Evolutionary conservation across 2,797 vertebrate genomes (phyloP).

Genomic region (Neosilurus hyrtlii): DNA sequence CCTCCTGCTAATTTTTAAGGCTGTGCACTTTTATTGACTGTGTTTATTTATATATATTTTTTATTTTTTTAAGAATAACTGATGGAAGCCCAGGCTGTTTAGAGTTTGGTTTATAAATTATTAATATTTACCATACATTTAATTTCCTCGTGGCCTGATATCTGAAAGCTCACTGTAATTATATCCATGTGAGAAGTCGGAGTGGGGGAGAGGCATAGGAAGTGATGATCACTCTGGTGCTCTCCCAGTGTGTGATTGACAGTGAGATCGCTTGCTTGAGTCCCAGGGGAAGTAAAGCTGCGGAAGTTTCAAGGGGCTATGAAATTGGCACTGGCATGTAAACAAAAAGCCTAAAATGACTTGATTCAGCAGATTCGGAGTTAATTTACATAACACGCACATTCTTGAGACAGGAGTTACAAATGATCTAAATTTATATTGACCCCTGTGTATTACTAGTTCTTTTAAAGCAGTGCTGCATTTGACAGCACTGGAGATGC

Average conservation of each 20-base stretch:
- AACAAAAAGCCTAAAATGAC: conserved; percentile 78
- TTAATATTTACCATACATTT: conserved; percentile 57
- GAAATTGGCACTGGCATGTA: conserved; percentile 82
- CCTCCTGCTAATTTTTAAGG: conserved; percentile 48
- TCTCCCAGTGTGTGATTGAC: conserved; percentile 75
- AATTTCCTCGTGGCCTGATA: conserved; percentile 54
- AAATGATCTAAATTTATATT: conserved; percentile 86
- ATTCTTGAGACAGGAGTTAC: conserved; percentile 76
- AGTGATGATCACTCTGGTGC: conserved; percentile 72
- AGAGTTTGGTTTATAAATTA: conserved; percentile 55
- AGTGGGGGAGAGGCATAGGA: conserved; percentile 70
- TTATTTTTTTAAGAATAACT: conserved; percentile 38
- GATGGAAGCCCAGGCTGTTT: conserved; percentile 48
- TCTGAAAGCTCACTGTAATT: conserved; percentile 65
- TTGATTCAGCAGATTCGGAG: conserved; percentile 82
- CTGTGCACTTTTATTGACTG: conserved; percentile 47
- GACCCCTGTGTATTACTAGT: conserved; percentile 81
- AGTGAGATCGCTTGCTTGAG: conserved; percentile 70
- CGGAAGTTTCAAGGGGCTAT: conserved; percentile 78
- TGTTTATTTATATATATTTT: not conserved
- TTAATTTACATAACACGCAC: conserved; percentile 65
- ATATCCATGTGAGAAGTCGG: conserved; percentile 65
- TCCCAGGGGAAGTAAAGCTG: conserved; percentile 76
- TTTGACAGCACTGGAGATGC: conserved; percentile 68
- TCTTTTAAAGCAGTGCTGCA: conserved; percentile 76